Percentiles rank a stretch among this genome's conserved stretches.
phyloP scores from a whole-genome alignment of 2,113 vertebrate genomes.

The Poeciliopsis turrubarensis region DNA sequence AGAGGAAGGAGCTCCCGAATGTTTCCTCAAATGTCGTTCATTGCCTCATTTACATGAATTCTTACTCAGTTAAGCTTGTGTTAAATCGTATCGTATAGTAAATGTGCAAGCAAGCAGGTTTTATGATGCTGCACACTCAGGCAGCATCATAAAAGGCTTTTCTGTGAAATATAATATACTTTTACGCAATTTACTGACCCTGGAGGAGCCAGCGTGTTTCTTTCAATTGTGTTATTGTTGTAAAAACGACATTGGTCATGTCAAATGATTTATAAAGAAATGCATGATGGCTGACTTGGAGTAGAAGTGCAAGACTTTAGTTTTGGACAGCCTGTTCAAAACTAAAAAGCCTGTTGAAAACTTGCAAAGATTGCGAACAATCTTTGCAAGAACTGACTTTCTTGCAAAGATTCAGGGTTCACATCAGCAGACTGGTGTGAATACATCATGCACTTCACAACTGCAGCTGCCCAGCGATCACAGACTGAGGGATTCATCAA shows the following conservation, averaged over 20 bases:
- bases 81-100: background rate
- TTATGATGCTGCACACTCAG: background rate
- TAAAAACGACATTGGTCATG: background rate
- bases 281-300: too few relatives aligned
- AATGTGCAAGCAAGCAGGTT: background rate
- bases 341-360: too few relatives aligned
- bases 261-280: too few relatives aligned
- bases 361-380: too few relatives aligned
- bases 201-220: background rate
- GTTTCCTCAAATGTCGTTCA: slow-evolving; percentile 4
- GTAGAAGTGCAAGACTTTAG: background rate
- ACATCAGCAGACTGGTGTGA: too few relatives aligned
- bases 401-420: too few relatives aligned
- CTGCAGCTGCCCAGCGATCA: too few relatives aligned
- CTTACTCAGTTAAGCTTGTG: background rate
- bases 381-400: too few relatives aligned
- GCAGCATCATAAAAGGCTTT: background rate
- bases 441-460: too few relatives aligned
- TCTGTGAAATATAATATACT: background rate
- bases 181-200: background rate
- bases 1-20: background rate
- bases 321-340: too few relatives aligned
- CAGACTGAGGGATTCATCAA: too few relatives aligned
- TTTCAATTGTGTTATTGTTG: background rate
- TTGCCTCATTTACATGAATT: background rate